Evolutionary conservation across 2,797 vertebrate species (phyloP).

Genomic region (Anabas testudineus): DNA sequence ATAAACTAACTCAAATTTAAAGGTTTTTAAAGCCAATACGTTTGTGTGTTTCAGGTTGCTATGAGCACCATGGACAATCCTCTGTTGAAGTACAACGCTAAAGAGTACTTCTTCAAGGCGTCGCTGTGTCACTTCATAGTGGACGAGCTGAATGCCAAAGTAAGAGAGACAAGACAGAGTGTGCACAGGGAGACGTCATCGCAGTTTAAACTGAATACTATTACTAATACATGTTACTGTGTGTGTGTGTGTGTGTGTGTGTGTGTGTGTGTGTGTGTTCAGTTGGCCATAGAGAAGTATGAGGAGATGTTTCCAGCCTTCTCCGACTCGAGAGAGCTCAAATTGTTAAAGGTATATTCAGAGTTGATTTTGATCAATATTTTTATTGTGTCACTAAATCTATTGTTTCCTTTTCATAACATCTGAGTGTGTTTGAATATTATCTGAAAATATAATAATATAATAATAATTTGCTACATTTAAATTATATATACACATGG

Average conservation of each 20-base stretch:
- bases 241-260: conserved; percentile 28
- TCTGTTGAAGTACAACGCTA: conserved; percentile 93
- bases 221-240: background rate
- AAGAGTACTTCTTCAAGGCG: conserved; percentile 95
- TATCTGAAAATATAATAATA: no score
- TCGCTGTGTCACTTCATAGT: conserved; percentile 94
- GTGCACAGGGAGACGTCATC: no score
- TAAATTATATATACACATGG: no score
- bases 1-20: no score
- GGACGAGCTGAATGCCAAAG: conserved; percentile 94
- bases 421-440: no score
- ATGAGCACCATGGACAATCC: conserved; percentile 94
- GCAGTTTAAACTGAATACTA: no score
- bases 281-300: conserved; percentile 94
- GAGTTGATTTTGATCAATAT: background rate
- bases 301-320: conserved; percentile 98
- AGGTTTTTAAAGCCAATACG: background rate
- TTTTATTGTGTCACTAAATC: background rate
- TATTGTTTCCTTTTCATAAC: no score
- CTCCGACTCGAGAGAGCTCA: conserved; percentile 94
- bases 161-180: conserved; percentile 63
- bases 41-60: conserved; percentile 85
- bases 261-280: conserved; percentile 36
- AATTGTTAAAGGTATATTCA: conserved; percentile 88
- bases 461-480: no score